Percentiles rank a stretch among this genome's conserved stretches.
Conservation (phyloP, 2,113 vertebrate species). For the Hemiscyllium ocellatum region DNA sequence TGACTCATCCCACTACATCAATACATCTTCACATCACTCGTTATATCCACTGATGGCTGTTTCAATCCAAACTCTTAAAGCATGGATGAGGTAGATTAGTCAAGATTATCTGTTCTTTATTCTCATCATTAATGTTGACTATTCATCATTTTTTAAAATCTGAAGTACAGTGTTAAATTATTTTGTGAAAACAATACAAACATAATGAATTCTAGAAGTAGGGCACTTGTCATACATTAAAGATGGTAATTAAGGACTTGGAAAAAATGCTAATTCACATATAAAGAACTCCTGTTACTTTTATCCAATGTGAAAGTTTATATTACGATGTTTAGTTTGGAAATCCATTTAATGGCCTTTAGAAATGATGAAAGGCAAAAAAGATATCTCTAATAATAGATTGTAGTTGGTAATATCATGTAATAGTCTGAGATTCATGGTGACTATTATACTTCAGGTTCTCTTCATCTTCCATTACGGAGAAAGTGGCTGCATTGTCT, state of each 20-base stretch:
- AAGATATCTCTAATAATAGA: too few relatives aligned
- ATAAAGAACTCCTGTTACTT: too few relatives aligned
- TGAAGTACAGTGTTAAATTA: not conserved
- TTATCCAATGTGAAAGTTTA: too few relatives aligned
- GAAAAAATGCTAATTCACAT: not conserved
- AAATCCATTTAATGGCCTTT: too few relatives aligned
- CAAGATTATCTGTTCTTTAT: not conserved
- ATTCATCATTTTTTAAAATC: not conserved
- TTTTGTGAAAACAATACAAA: conserved; percentile 11
- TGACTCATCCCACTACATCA: too few relatives aligned
- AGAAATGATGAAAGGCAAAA: too few relatives aligned
- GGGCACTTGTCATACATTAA: conserved; percentile 5
- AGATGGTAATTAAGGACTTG: not conserved
- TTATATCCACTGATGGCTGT: not conserved
- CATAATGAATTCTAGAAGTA: not conserved
- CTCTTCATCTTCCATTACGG: too few relatives aligned
- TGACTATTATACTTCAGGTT: too few relatives aligned
- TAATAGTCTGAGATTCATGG: too few relatives aligned
- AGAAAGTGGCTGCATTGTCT: too few relatives aligned
- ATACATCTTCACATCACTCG: not conserved
- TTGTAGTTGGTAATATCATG: too few relatives aligned
- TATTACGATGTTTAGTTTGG: too few relatives aligned
- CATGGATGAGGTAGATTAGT: not conserved
- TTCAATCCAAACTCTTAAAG: not conserved
- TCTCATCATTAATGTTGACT: not conserved